Base-by-base conservation (phyloP, 2,888 invertebrate genomes). In the Glaucopsyche alexis region DNA sequence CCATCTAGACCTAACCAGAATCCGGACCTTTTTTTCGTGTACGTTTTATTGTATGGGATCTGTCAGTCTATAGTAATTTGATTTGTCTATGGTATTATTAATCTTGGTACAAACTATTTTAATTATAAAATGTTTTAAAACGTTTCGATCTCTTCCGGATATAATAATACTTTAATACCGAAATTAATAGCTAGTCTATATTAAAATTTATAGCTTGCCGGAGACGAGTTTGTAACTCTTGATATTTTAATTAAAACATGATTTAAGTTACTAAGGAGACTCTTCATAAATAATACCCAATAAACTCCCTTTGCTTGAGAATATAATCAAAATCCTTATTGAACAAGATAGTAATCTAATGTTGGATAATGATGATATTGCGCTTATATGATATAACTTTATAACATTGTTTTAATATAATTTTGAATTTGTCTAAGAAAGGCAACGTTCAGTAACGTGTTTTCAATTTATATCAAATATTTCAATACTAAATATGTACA, bases 181-280 rank as follows among this genome's bases (percentile, higher is more conserved):
- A 60, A 60, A 60, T 60, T 38, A 60, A 60, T 29, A 29, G 29
- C 29, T 14, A 29, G 60, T 38, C 60, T 38, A 60, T 60, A 38
- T 38, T 60, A 60, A 60, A 60, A 38, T 60, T 29, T 60, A 60
- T 29, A 19, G 60, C 60, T 60, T 14, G 29, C 7, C 38, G 29
- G 13, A 29, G 13, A 29, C 60, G 29, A 60, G 60, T 60, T 60
- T 60, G 14, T 38, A 60, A 60, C 60, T 60, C 60, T 60, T 60
- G 14, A 60, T 60, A 60, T 60, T 60, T 60, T 60, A 60, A 60
- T 60, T 60, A 60, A 60, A 60, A 60, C 60, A 60, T 29, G 29
- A 60, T 60, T 38, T 60, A 60, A 60, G 60, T 60, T 60, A 60
- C 29, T 60, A 60, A 4, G 60, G 7, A 60, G 60, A 38, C 13